Evolutionary conservation across 2,888 invertebrate species (phyloP), one percentile per base, ranked within the genome.

Genomic region (Ormyrus nitidulus): DNA sequence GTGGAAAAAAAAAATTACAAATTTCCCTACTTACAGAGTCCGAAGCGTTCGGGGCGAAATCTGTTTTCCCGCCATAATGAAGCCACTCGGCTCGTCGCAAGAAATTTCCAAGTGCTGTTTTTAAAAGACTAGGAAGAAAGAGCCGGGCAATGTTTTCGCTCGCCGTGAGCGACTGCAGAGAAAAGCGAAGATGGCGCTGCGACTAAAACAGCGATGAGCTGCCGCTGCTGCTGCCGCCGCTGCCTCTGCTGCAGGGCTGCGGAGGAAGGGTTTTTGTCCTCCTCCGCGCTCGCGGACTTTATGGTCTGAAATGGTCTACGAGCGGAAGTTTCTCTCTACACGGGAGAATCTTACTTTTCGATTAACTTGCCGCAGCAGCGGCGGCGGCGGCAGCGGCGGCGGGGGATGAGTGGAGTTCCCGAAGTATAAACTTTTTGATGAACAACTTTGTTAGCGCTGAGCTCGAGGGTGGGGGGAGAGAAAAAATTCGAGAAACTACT

Each of bases 261-360:
- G 49, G 11, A 34, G n/a, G 70, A 61, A 51, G 53, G 58, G 46
- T 80, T 77, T 72, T 80, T 77, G 76, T 51, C 61, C 59, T 4
- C 7, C 34, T 34, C 11, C 11, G 58, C 51, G 4, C 54, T 19
- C 65, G 13, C 49, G 61, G 76, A 79, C 73, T 81, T 79, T 81
- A 81, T 75, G 76, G 76, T 73, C 64, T 19, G 56, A 59, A 69
- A 70, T 66, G 65, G 46, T 68, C 64, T 69, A 76, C 65, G 68
- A 72, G 49, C 64, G 77, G 73, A 82, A 82, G 78, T 80, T 82
- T 78, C 64, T 46, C 59, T 19, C 10, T n/a, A 9, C 54, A 19
- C 44, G 56, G 53, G 56, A 68, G 69, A 69, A 81, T 81, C 79
- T 82, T 82, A 77, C 82, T 83, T 83, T 81, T 81, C 79, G 82